Conservation (phyloP, 2,797 vertebrate genomes). For the Ficedula albicollis region DNA sequence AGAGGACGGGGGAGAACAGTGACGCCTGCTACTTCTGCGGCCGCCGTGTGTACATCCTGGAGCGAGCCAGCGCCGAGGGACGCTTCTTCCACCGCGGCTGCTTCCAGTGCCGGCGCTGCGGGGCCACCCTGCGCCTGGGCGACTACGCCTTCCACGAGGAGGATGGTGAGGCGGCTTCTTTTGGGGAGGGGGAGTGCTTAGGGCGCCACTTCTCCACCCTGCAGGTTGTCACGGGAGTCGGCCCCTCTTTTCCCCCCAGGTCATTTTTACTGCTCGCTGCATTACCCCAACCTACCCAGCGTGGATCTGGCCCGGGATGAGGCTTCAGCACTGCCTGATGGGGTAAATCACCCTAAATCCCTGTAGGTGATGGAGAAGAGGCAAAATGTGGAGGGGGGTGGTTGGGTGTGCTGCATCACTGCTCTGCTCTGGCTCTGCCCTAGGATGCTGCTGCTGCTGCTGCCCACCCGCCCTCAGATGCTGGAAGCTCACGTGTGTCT, state of each 20-base stretch:
- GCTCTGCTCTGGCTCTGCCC: neutral
- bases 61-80: slow-evolving; percentile 86
- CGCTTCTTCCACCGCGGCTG: slow-evolving; percentile 93
- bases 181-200: neutral
- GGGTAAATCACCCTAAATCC: neutral
- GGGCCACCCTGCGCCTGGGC: slow-evolving; percentile 85
- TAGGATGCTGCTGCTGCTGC: neutral
- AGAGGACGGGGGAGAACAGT: slow-evolving; percentile 47
- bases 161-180: slow-evolving; percentile 76
- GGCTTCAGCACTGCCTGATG: neutral
- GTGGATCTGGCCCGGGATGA: neutral
- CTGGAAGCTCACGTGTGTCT: neutral
- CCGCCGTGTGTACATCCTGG: slow-evolving; percentile 85
- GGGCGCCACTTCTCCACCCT: neutral
- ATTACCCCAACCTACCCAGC: slow-evolving; percentile 22
- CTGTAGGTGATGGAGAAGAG: neutral
- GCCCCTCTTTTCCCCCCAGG: neutral
- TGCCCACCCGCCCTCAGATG: accelerated
- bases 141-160: slow-evolving; percentile 80
- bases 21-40: slow-evolving; percentile 89
- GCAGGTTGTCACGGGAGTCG: neutral
- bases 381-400: neutral
- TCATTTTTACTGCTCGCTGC: slow-evolving; percentile 75
- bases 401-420: neutral
- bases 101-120: slow-evolving; percentile 85